Evolutionary conservation across 2,113 vertebrate species (phyloP).

Genomic region (Pantherophis guttatus): DNA sequence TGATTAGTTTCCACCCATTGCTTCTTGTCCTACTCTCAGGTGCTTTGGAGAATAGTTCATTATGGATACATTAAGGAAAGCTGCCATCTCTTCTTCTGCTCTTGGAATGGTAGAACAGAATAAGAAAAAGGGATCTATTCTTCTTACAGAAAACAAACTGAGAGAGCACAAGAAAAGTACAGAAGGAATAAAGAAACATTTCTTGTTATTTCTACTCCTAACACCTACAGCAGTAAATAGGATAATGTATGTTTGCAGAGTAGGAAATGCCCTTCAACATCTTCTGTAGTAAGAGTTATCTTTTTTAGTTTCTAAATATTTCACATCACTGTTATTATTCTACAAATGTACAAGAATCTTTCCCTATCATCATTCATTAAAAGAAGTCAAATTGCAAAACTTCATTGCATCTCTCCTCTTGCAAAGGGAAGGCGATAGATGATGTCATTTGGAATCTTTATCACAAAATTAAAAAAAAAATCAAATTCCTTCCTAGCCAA

Average conservation of each 20-base stretch:
- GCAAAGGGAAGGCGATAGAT: slow-evolving; percentile 11
- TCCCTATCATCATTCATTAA: neutral
- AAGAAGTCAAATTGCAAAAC: neutral
- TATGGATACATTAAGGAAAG: neutral
- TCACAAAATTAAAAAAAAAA: neutral
- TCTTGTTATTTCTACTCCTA: neutral
- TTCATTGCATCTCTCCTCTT: neutral
- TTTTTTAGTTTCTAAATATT: neutral
- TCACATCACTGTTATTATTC: slow-evolving; percentile 2
- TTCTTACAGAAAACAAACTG: neutral
- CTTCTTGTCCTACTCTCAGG: too few relatives aligned
- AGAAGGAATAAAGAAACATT: neutral
- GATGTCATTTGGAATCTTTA: slow-evolving; percentile 12
- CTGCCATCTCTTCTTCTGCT: neutral
- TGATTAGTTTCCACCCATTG: too few relatives aligned
- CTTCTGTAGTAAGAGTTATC: neutral
- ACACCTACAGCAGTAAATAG: neutral
- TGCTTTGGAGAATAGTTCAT: neutral
- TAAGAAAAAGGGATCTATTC: neutral
- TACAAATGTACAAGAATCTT: neutral
- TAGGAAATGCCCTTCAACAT: neutral
- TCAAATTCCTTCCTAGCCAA: neutral
- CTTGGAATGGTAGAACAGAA: neutral
- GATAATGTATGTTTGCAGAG: neutral
- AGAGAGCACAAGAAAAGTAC: neutral